Conservation (phyloP, 2,888 invertebrate genomes). For the Xanthorhoe designata region DNA sequence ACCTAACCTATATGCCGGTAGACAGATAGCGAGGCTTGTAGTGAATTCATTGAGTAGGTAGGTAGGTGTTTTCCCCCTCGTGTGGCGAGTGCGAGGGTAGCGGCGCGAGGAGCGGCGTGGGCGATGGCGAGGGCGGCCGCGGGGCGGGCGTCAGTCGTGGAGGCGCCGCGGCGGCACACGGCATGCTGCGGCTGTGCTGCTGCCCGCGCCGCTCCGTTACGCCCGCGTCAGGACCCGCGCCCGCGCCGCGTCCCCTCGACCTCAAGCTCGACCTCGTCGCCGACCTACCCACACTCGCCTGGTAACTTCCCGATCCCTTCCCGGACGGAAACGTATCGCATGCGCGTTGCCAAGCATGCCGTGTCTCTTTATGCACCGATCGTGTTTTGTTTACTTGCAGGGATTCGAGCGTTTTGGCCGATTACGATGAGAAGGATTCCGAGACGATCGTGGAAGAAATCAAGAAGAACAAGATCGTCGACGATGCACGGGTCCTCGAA, state of each 20-base stretch:
- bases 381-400: conserved; percentile 63
- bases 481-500: conserved; percentile 48
- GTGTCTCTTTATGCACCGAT: conserved; percentile 16
- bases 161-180: conserved; percentile 67
- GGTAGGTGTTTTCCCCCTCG: conserved; percentile 32
- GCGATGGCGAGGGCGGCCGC: conserved; percentile 47
- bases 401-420: conserved; percentile 72
- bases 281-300: conserved; percentile 73
- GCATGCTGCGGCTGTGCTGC: conserved; percentile 73
- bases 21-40: conserved; percentile 13
- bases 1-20: conserved; percentile 13
- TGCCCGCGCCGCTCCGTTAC: conserved; percentile 55
- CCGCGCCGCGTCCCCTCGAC: conserved; percentile 50
- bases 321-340: conserved; percentile 6
- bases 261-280: conserved; percentile 76
- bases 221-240: conserved; percentile 58
- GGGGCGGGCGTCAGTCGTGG: conserved; percentile 73
- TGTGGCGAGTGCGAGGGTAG: conserved; percentile 33
- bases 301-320: conserved; percentile 59
- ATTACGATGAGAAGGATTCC: conserved; percentile 48
- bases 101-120: conserved; percentile 47
- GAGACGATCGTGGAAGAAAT: conserved; percentile 16
- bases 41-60: conserved; percentile 57
- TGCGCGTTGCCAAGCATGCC: conserved; percentile 12
- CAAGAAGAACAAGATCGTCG: conserved; percentile 4